phyloP scores from a whole-genome alignment of 2,113 vertebrate species.

The Phrynocephalus versicolor region DNA sequence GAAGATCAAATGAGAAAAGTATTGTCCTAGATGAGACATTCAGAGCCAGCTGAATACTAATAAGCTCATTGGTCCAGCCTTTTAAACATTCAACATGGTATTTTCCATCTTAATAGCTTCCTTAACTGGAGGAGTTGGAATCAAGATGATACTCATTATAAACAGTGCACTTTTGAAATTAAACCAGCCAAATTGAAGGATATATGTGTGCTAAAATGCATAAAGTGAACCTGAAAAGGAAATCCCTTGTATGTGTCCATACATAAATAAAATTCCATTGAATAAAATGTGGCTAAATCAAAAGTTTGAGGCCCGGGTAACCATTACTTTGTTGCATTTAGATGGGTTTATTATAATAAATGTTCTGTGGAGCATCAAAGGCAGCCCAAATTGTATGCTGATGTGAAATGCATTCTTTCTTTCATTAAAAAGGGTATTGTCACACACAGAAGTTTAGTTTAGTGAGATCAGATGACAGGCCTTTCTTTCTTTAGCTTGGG shows the following conservation, averaged over 20 bases:
- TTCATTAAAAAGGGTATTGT: too few relatives aligned
- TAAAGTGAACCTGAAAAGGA: not conserved
- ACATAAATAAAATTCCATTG: not conserved
- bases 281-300: not conserved
- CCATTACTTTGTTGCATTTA: not conserved
- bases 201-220: not conserved
- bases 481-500: too few relatives aligned
- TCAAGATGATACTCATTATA: not conserved
- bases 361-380: too few relatives aligned
- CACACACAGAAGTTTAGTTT: too few relatives aligned
- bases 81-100: not conserved
- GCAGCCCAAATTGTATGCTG: too few relatives aligned
- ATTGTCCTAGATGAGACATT: conserved; percentile 44
- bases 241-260: not conserved
- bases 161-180: not conserved
- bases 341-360: not conserved
- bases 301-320: not conserved
- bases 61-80: not conserved
- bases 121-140: not conserved
- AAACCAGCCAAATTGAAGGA: not conserved
- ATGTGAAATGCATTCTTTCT: too few relatives aligned
- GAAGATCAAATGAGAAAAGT: conserved; percentile 13
- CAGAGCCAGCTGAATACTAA: conserved; percentile 23
- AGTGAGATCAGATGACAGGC: too few relatives aligned
- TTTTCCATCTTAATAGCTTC: not conserved